These are phyloP conservation scores for Leptinotarsa lineolata DNA, from an alignment of 1,140 invertebrate species.

Conservation along the genomic window DNA sequence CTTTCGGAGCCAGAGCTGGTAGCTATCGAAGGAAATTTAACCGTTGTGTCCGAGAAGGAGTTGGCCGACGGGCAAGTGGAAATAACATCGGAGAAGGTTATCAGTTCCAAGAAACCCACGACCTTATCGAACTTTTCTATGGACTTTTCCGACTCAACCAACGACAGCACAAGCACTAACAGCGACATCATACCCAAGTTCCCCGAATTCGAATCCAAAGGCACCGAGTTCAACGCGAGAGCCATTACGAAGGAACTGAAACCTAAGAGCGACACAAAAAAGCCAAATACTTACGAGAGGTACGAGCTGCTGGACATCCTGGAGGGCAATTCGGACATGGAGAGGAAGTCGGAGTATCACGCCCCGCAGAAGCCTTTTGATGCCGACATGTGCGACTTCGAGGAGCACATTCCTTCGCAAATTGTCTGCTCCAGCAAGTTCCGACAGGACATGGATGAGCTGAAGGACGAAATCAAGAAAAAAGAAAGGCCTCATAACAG, in stretches of 20 bases:
- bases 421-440: constrained; percentile 42
- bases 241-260: constrained; percentile 34
- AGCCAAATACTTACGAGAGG: constrained; percentile 31
- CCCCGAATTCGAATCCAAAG: constrained; percentile 11
- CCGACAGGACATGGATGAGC: constrained; percentile 19
- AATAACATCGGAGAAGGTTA: constrained; percentile 46
- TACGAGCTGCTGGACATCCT: constrained; percentile 37
- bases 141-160: constrained; percentile 45
- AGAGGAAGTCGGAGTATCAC: constrained; percentile 28
- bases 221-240: constrained; percentile 36
- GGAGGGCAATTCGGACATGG: constrained; percentile 39
- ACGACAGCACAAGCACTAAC: background rate
- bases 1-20: constrained; percentile 42
- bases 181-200: background rate
- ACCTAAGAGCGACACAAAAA: constrained; percentile 15
- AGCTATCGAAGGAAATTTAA: constrained; percentile 49
- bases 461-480: background rate
- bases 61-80: constrained; percentile 53
- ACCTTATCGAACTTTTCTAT: constrained; percentile 48
- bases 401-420: constrained; percentile 47
- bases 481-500: constrained; percentile 22
- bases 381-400: constrained; percentile 44
- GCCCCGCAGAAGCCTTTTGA: constrained; percentile 29
- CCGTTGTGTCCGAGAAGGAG: constrained; percentile 52
- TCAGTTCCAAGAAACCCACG: constrained; percentile 43